Percentiles rank a stretch among this genome's conserved stretches.
These are phyloP conservation scores for Triplophysa dalaica DNA, from an alignment of 2,113 vertebrate species.

Conservation along the genomic window DNA sequence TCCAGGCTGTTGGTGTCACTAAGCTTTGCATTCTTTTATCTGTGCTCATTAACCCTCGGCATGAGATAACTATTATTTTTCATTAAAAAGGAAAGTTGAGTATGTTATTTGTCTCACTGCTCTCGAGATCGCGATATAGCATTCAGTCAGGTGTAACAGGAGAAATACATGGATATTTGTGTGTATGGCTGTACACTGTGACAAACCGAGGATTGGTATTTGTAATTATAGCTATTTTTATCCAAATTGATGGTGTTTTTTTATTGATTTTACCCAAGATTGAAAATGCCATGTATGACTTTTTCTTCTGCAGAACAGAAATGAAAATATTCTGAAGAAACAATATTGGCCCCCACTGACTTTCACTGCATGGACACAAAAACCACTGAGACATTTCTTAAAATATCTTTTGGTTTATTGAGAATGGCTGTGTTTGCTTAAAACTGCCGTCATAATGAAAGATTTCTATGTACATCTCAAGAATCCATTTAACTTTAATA, in stretches of 20 bases:
- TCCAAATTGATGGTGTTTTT: too few relatives aligned
- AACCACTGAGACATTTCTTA: too few relatives aligned
- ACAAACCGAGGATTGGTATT: constrained; percentile 32
- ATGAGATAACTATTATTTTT: constrained; percentile 54
- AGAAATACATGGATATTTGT: constrained; percentile 11
- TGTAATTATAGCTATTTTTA: not conserved
- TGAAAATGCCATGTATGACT: too few relatives aligned
- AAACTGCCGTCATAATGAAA: not conserved
- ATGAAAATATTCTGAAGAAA: too few relatives aligned
- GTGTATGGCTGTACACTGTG: not conserved
- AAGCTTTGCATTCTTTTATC: constrained; percentile 50
- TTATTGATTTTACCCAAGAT: too few relatives aligned
- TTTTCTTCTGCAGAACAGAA: too few relatives aligned
- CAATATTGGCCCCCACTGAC: too few relatives aligned
- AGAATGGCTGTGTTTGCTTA: not conserved
- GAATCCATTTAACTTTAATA: not conserved
- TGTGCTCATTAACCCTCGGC: constrained; percentile 46
- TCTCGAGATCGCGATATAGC: constrained; percentile 43
- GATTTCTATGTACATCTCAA: not conserved
- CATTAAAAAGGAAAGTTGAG: constrained; percentile 53
- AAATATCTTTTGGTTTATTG: too few relatives aligned
- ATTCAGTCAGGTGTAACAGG: constrained; percentile 49
- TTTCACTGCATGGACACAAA: too few relatives aligned
- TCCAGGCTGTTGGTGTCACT: constrained; percentile 45
- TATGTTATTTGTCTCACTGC: constrained; percentile 52